Conservation (phyloP, 2,888 invertebrate species). For the Amiota mariae region DNA sequence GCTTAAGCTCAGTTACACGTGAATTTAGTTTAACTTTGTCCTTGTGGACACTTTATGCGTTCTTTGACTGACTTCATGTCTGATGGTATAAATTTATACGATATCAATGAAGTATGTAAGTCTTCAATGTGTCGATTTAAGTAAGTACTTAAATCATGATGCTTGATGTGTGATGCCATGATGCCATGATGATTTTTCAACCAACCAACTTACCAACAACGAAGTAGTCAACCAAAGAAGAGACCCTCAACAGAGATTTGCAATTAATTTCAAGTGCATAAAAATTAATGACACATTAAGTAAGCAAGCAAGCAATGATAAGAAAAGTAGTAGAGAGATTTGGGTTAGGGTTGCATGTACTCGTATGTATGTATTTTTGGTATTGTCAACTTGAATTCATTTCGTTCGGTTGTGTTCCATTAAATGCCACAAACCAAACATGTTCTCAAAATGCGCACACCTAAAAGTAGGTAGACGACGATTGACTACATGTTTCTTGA, state of each 20-base stretch:
- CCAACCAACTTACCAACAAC: too few relatives aligned
- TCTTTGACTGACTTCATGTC: too few relatives aligned
- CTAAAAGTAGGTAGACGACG: conserved; percentile 18
- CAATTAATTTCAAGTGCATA: conserved; percentile 21
- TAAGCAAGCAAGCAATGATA: not conserved
- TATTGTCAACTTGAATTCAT: too few relatives aligned
- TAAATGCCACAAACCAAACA: conserved; percentile 27
- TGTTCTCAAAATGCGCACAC: conserved; percentile 11
- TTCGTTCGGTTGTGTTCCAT: not conserved
- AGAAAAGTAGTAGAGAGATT: too few relatives aligned
- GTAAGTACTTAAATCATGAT: too few relatives aligned
- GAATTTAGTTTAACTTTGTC: conserved; percentile 35
- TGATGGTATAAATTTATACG: not conserved
- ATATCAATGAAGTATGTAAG: not conserved
- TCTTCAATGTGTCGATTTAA: not conserved
- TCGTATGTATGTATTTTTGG: not conserved
- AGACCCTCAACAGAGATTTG: not conserved
- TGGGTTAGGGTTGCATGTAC: too few relatives aligned
- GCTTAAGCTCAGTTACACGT: conserved; percentile 36
- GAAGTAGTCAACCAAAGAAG: too few relatives aligned
- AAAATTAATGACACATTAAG: conserved; percentile 23
- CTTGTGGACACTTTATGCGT: too few relatives aligned
- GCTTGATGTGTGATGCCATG: too few relatives aligned
- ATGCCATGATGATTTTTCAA: too few relatives aligned
- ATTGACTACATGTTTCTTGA: not conserved